Evolutionary conservation across 2,888 invertebrate species (phyloP).

Genomic region (Thumatha senex): DNA sequence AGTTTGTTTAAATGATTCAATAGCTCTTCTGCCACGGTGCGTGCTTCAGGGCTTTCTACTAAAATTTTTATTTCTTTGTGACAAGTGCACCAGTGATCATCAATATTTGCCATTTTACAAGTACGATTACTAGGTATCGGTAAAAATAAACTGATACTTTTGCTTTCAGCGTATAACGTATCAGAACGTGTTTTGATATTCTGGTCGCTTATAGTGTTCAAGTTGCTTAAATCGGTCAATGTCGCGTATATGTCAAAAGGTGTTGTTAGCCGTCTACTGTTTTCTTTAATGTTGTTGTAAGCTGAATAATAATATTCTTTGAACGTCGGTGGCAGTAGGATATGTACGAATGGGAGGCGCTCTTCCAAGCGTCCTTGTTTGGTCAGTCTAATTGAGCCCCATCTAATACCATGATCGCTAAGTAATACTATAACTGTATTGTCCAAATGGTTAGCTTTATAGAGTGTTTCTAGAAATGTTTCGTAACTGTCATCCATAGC

Average conservation of each 20-base stretch:
- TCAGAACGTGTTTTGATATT: conserved; percentile 60
- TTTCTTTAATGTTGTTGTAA: conserved; percentile 85
- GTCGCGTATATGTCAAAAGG: conserved; percentile 94
- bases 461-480: conserved; percentile 81
- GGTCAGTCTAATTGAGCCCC: conserved; percentile 92
- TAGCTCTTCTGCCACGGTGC: conserved; percentile 84
- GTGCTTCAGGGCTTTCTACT: conserved; percentile 78
- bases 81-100: conserved; percentile 95
- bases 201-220: conserved; percentile 69
- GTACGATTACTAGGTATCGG: conserved; percentile 88
- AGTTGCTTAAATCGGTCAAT: conserved; percentile 86
- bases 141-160: conserved; percentile 90
- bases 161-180: conserved; percentile 61
- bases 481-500: conserved; percentile 87
- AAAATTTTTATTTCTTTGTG: conserved; percentile 85
- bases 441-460: conserved; percentile 81
- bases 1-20: conserved; percentile 86
- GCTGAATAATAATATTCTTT: conserved; percentile 84
- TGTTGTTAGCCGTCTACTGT: conserved; percentile 88
- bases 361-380: conserved; percentile 95
- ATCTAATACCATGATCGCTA: conserved; percentile 96
- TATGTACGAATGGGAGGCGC: conserved; percentile 91
- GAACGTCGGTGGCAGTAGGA: conserved; percentile 90
- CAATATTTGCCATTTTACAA: conserved; percentile 90
- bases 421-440: conserved; percentile 88